Conservation (phyloP, 2,888 invertebrate genomes). For the Brassicogethes aeneus region DNA sequence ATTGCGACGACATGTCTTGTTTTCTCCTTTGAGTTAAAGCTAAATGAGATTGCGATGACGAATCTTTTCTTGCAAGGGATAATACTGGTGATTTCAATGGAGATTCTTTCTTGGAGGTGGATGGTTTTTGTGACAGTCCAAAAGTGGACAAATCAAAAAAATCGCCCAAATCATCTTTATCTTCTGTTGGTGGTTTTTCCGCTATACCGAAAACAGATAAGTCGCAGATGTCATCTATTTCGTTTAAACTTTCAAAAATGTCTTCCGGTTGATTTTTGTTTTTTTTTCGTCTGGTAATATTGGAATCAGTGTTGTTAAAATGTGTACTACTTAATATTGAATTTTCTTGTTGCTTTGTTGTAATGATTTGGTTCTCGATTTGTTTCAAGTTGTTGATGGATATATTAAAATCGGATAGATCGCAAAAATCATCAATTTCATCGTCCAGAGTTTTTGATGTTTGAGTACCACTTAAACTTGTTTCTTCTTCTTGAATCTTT, state of each 20-base stretch:
- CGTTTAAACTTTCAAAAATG: too few relatives aligned
- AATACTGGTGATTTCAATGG: too few relatives aligned
- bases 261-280: neutral
- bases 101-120: too few relatives aligned
- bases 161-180: conserved; percentile 5
- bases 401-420: conserved; percentile 4
- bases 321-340: too few relatives aligned
- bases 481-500: neutral
- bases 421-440: conserved; percentile 6
- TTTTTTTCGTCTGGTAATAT: too few relatives aligned
- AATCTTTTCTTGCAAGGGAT: too few relatives aligned
- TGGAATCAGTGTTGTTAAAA: too few relatives aligned
- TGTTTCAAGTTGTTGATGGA: too few relatives aligned
- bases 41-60: neutral
- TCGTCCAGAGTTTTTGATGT: conserved; percentile 3
- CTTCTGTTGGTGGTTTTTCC: conserved; percentile 3
- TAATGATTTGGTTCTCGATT: too few relatives aligned
- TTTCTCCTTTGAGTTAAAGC: neutral
- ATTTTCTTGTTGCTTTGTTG: too few relatives aligned
- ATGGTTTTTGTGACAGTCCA: too few relatives aligned
- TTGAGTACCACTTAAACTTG: neutral
- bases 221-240: conserved; percentile 19
- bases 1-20: neutral
- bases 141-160: conserved; percentile 15
- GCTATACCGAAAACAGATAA: conserved; percentile 18